These are phyloP conservation scores for Macaria liturata DNA, from an alignment of 2,888 invertebrate species.

Conservation along the genomic window DNA sequence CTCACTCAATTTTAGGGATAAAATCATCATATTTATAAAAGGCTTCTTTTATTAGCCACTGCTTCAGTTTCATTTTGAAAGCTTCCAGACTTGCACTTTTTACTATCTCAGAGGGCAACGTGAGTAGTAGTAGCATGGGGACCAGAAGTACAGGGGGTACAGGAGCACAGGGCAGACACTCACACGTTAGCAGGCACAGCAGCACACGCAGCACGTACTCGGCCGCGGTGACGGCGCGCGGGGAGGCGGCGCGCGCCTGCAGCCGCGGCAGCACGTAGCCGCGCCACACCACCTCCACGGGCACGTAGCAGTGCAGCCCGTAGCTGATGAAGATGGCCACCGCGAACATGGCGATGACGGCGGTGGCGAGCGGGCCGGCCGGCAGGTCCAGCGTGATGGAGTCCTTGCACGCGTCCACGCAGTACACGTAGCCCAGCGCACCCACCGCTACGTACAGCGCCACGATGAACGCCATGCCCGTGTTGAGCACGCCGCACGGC, in stretches of 20 bases:
- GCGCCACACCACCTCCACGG: slow-evolving; percentile 96
- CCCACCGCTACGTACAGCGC: slow-evolving; percentile 90
- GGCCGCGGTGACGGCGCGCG: slow-evolving; percentile 75
- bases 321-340: slow-evolving; percentile 95
- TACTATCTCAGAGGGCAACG: no score
- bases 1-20: no score
- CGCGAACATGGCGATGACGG: slow-evolving; percentile 88
- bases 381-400: slow-evolving; percentile 94
- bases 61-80: no score
- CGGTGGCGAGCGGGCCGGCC: slow-evolving; percentile 79
- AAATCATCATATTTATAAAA: no score
- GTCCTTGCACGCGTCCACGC: slow-evolving; percentile 86
- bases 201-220: slow-evolving; percentile 90
- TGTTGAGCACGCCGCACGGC: slow-evolving; percentile 90
- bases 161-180: slow-evolving; percentile 59
- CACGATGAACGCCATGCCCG: slow-evolving; percentile 91
- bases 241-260: slow-evolving; percentile 40
- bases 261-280: slow-evolving; percentile 82
- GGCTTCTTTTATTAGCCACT: no score
- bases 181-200: slow-evolving; percentile 93
- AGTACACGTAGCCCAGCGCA: slow-evolving; percentile 93
- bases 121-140: not conserved
- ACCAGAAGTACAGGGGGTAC: not conserved
- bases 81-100: no score
- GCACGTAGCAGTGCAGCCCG: slow-evolving; percentile 97